Percentiles rank a stretch among this genome's conserved stretches.
Evolutionary conservation across 2,113 vertebrate species (phyloP).

Genomic region (Chloropsis hardwickii): DNA sequence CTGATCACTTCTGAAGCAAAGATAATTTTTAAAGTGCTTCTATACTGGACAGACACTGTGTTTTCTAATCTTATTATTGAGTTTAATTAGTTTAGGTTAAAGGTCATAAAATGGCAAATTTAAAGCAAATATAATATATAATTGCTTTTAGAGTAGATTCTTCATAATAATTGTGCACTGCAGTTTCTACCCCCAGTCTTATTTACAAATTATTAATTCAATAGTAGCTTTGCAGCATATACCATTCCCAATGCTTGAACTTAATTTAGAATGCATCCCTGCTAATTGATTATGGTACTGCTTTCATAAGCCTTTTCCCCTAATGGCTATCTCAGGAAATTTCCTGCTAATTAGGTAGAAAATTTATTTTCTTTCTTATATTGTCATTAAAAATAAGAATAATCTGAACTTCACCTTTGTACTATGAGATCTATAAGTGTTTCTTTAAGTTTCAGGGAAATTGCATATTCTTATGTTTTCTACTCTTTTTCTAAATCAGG

Average conservation of each 20-base stretch:
- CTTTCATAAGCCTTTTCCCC: constrained; percentile 25
- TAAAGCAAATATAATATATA: neutral
- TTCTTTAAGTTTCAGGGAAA: neutral
- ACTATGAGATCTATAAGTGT: neutral
- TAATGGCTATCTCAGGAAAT: neutral
- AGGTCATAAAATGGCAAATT: neutral
- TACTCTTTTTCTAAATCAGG: neutral
- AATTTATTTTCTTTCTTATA: neutral
- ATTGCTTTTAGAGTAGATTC: neutral
- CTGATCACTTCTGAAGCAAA: neutral
- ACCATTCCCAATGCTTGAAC: constrained; percentile 24
- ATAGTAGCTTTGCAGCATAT: neutral
- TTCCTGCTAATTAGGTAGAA: constrained; percentile 51
- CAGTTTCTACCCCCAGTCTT: neutral
- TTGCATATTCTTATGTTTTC: neutral
- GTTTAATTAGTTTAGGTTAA: neutral
- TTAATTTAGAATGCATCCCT: constrained; percentile 59
- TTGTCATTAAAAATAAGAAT: neutral
- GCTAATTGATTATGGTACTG: constrained; percentile 51
- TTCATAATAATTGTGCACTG: neutral
- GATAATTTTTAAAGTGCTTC: neutral
- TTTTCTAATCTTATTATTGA: neutral
- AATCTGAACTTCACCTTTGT: neutral
- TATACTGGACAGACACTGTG: neutral
- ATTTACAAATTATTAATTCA: constrained; percentile 50